phyloP scores from a whole-genome alignment of 2,888 invertebrate genomes.

The Tetheella fluctuosa region DNA sequence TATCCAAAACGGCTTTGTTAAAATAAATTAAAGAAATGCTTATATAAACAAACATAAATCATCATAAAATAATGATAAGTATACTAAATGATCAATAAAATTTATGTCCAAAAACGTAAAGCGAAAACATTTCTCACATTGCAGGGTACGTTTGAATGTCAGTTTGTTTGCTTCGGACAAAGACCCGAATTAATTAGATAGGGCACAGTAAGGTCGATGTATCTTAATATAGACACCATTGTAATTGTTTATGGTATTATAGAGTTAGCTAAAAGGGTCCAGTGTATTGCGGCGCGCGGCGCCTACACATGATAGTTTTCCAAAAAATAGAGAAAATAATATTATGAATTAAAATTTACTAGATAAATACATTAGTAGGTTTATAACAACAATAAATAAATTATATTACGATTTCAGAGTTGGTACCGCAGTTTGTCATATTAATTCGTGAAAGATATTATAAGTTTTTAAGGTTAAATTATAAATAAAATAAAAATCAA shows the following conservation, averaged over 20 bases:
- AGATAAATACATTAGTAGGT: no score
- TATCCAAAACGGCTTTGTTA: no score
- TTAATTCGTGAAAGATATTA: no score
- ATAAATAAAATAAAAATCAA: no score
- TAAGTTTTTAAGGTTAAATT: no score
- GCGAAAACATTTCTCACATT: slow-evolving; percentile 69
- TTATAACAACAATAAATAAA: no score
- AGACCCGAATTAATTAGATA: slow-evolving; percentile 70
- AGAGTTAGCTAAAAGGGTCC: not conserved
- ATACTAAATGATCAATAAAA: slow-evolving; percentile 18
- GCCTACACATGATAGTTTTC: no score
- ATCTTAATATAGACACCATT: slow-evolving; percentile 2
- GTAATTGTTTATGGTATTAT: not conserved
- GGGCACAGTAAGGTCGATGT: slow-evolving; percentile 64
- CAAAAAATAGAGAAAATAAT: no score
- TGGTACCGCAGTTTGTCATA: no score
- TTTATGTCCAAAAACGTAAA: slow-evolving; percentile 60
- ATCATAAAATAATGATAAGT: not conserved
- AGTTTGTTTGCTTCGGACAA: slow-evolving; percentile 64
- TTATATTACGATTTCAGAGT: no score
- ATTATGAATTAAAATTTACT: no score
- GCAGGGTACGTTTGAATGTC: slow-evolving; percentile 76
- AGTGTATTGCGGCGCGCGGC: no score
- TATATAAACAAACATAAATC: not conserved
- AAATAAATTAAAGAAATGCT: not conserved